Evolutionary conservation across 92 coral and sea anemone species (phyloP), one percentile per base, ranked within the genome.

Genomic region (Chrysogorgia sp.): DNA sequence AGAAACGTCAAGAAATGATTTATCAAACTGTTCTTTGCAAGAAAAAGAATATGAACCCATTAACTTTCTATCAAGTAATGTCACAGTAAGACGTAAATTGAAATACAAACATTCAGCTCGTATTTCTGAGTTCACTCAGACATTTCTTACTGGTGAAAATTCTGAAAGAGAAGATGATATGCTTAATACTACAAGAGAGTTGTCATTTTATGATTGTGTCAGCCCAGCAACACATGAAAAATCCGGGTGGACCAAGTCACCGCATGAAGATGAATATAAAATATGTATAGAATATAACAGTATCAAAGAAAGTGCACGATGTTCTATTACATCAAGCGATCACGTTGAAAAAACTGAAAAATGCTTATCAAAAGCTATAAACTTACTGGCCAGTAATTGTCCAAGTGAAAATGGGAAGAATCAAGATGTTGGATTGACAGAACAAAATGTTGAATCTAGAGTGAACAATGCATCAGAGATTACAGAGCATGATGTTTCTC

Each of bases 11-110:
- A 69, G 55, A 33, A 64, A 45, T 69, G 29, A 41, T 45, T 69
- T 41, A 47, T 21, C 55, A 34, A 69, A 69, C 55, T 28, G 28
- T 41, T 68, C 75, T 24, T 34, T 41, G 13, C 40, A 69, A 45
- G 60, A 26, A 28, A 26, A 37, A 10, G 76, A 69, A 3, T 23
- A 69, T 69, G 40, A 24, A 28, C 20, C 21, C n/a, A 20, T 35
- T 17, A 35, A 10, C 25, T 23, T 30, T 8, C 41, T 48, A 26
- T 48, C 76, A 23, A 14, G 23, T 28, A 48, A 45, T 28, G 14
- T 48, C 2, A 48, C 60, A 0, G 60, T 26, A 28, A 69, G 60
- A 41, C 56, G 74, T 24, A 69, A 48, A 45, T 14, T 34, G n/a
- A 69, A 30, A 69, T 30, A 69, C 35, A 69, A 69, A 28, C 60